A percentile compares a stretch with the other conserved stretches of the same genome.
These are phyloP conservation scores for Epinotia brunnichana DNA, from an alignment of 2,888 invertebrate species.

Conservation along the genomic window DNA sequence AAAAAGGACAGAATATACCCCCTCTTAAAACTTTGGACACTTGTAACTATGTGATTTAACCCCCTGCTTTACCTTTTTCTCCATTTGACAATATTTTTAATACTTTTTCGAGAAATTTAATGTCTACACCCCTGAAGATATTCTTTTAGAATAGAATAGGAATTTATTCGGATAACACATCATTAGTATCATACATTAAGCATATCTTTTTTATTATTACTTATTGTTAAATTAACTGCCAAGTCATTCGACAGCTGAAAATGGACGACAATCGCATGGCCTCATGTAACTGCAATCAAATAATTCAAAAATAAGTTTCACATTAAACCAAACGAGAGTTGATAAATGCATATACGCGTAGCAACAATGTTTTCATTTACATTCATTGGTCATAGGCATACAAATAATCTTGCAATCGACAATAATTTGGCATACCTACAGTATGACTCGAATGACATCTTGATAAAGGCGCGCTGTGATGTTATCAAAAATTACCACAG, in stretches of 20 bases:
- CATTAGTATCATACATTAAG: too few relatives aligned
- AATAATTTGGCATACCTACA: slow-evolving; percentile 15
- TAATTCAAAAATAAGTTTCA: neutral
- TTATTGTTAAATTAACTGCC: neutral
- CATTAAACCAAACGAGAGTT: neutral
- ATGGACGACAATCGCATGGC: neutral
- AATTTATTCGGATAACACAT: too few relatives aligned
- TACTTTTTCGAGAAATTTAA: too few relatives aligned
- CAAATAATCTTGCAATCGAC: slow-evolving; percentile 13
- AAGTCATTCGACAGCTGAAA: neutral
- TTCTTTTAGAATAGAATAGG: too few relatives aligned
- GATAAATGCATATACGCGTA: neutral
- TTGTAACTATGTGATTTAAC: too few relatives aligned
- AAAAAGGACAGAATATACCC: too few relatives aligned
- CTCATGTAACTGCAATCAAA: neutral
- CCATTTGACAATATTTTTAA: too few relatives aligned
- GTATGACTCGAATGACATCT: neutral
- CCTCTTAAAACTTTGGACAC: too few relatives aligned
- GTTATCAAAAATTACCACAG: slow-evolving; percentile 16
- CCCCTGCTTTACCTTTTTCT: too few relatives aligned
- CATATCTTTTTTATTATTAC: too few relatives aligned
- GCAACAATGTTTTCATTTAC: neutral
- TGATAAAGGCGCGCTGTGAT: slow-evolving; percentile 16
- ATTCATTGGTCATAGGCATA: neutral
- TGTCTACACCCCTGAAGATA: too few relatives aligned